Conservation (phyloP, 2,797 vertebrate genomes). For the Argya squamiceps region DNA sequence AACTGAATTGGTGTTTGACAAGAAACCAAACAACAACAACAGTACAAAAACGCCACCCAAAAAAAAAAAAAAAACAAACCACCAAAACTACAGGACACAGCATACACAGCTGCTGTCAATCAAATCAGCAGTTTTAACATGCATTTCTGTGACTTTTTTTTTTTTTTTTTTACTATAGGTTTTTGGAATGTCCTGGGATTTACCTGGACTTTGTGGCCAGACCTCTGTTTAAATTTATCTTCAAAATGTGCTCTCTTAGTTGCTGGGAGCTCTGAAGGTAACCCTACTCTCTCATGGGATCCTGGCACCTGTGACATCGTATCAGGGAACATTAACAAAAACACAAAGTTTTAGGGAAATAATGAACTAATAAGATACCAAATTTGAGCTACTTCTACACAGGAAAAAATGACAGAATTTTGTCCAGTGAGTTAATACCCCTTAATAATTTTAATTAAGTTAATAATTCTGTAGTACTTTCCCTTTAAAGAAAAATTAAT, state of each 20-base stretch:
- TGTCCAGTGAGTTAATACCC: neutral
- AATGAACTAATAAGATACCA: neutral
- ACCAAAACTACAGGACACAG: neutral
- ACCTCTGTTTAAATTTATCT: constrained; percentile 90
- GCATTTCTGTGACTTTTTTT: neutral
- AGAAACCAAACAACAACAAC: neutral
- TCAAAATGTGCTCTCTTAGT: constrained; percentile 83
- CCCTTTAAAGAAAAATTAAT: neutral
- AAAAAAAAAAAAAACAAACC: neutral
- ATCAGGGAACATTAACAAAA: constrained; percentile 88
- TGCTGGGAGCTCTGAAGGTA: constrained; percentile 87
- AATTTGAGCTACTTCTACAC: neutral
- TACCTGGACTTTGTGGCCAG: constrained; percentile 94
- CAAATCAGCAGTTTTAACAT: neutral
- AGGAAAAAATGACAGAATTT: neutral
- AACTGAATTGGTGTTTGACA: neutral
- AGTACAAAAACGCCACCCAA: neutral
- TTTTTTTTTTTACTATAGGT: neutral
- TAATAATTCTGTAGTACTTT: neutral
- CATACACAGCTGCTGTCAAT: neutral
- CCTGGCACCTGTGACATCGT: constrained; percentile 85
- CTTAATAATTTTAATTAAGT: too few species aligned
- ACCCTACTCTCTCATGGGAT: constrained; percentile 89
- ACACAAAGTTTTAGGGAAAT: constrained; percentile 5
- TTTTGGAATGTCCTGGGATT: constrained; percentile 57